These are phyloP conservation scores for Adelphocoris suturalis DNA, from an alignment of 2,888 invertebrate genomes.

Conservation along the genomic window DNA sequence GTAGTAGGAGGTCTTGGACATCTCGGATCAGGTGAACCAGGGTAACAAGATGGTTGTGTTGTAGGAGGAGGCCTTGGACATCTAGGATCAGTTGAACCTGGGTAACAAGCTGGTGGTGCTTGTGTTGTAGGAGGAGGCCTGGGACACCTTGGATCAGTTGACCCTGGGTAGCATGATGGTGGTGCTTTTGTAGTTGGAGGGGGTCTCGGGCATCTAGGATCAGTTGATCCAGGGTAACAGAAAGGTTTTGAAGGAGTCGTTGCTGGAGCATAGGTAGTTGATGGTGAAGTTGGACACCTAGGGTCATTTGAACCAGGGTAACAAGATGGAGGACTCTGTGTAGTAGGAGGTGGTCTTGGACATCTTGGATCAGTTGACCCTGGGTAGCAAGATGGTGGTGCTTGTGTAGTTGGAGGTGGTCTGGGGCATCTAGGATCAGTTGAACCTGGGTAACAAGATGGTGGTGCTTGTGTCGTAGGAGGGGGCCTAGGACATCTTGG, in stretches of 20 bases:
- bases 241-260: too few species aligned
- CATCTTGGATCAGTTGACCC: constrained; percentile 76
- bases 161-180: constrained; percentile 77
- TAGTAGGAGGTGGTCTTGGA: constrained; percentile 73
- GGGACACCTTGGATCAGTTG: constrained; percentile 78
- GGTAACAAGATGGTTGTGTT: constrained; percentile 77
- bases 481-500: constrained; percentile 77
- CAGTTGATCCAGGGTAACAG: constrained; percentile 77
- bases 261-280: background rate
- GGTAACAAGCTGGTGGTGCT: constrained; percentile 46
- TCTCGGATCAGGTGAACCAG: constrained; percentile 76
- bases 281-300: constrained; percentile 58
- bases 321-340: constrained; percentile 42
- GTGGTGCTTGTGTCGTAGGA: constrained; percentile 23
- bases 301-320: constrained; percentile 62
- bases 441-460: constrained; percentile 77
- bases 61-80: constrained; percentile 78
- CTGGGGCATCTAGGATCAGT: constrained; percentile 77
- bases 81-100: constrained; percentile 78
- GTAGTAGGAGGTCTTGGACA: constrained; percentile 54
- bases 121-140: constrained; percentile 67
- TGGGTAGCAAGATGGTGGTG: constrained; percentile 74
- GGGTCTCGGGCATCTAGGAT: constrained; percentile 77
- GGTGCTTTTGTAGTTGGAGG: constrained; percentile 49
- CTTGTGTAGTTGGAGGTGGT: constrained; percentile 65